A percentile compares a stretch with the other conserved stretches of the same genome.
phyloP scores from a whole-genome alignment of 1,140 invertebrate genomes.

The Holcopasites calliopsidis region DNA sequence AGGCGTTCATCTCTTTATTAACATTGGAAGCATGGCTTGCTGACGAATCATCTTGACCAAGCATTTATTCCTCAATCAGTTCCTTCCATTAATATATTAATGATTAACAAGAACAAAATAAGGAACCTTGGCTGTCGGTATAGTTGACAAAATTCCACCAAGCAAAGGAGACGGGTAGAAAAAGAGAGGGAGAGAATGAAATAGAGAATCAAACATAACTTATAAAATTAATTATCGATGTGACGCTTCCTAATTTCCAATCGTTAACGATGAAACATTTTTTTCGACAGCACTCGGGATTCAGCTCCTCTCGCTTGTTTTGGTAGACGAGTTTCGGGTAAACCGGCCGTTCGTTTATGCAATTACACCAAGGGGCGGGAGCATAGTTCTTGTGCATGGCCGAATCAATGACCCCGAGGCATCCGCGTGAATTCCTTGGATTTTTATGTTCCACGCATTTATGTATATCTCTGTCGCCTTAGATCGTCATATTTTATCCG shows the following conservation, averaged over 20 bases:
- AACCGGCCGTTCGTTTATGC: conserved; percentile 14
- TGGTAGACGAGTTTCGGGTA: neutral
- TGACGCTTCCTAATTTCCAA: no score
- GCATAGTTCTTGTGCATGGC: neutral
- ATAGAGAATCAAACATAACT: neutral
- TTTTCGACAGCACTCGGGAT: conserved; percentile 1
- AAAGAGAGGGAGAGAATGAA: no score
- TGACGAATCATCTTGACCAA: no score
- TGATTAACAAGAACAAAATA: no score
- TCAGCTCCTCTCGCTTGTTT: neutral
- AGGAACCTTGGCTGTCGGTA: neutral
- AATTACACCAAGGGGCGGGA: conserved; percentile 3
- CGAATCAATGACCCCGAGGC: neutral
- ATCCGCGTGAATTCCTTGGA: neutral
- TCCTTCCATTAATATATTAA: neutral
- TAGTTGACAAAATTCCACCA: neutral
- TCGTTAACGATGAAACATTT: neutral
- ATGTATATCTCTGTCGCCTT: no score
- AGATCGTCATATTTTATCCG: no score
- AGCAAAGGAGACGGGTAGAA: neutral
- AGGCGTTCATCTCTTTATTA: no score
- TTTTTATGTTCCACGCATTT: neutral
- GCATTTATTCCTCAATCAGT: no score
- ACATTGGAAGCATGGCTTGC: no score
- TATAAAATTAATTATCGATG: no score